phyloP scores from a whole-genome alignment of 1,140 invertebrate genomes.

The Oryctes rhinoceros region DNA sequence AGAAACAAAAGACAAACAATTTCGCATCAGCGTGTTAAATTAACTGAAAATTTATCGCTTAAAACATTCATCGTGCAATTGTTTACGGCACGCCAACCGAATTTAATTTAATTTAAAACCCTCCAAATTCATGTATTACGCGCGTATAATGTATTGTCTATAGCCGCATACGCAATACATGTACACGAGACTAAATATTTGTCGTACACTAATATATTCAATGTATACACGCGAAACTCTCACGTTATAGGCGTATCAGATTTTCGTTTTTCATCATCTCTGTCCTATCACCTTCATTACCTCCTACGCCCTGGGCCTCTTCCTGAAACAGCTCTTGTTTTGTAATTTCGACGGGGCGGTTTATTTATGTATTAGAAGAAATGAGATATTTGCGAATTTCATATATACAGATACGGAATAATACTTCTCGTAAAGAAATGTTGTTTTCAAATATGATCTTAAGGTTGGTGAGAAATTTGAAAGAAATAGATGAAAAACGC shows the following conservation, averaged over 20 bases:
- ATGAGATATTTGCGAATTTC: background rate
- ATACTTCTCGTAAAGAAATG: too few species aligned
- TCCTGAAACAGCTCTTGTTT: too few species aligned
- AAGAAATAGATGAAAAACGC: too few species aligned
- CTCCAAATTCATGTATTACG: background rate
- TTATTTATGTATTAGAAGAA: too few species aligned
- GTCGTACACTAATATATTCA: background rate
- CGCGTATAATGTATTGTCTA: background rate
- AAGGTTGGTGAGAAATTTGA: too few species aligned
- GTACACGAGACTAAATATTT: background rate
- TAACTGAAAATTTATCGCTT: constrained; percentile 12
- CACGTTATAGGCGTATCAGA: too few species aligned
- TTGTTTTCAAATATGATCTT: too few species aligned
- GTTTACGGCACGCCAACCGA: background rate
- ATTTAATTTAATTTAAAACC: constrained; percentile 16
- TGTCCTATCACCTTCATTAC: too few species aligned
- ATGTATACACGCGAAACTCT: background rate
- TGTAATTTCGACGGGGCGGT: too few species aligned
- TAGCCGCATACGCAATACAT: background rate
- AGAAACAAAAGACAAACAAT: constrained; percentile 4
- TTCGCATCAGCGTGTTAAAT: constrained; percentile 12
- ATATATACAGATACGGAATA: too few species aligned
- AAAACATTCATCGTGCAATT: background rate
- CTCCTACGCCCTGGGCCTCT: too few species aligned
- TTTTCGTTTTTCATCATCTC: too few species aligned